A percentile compares a stretch with the other conserved stretches of the same genome.
phyloP scores from a whole-genome alignment of 2,113 vertebrate genomes.

The Neopipo cinnamomea region DNA sequence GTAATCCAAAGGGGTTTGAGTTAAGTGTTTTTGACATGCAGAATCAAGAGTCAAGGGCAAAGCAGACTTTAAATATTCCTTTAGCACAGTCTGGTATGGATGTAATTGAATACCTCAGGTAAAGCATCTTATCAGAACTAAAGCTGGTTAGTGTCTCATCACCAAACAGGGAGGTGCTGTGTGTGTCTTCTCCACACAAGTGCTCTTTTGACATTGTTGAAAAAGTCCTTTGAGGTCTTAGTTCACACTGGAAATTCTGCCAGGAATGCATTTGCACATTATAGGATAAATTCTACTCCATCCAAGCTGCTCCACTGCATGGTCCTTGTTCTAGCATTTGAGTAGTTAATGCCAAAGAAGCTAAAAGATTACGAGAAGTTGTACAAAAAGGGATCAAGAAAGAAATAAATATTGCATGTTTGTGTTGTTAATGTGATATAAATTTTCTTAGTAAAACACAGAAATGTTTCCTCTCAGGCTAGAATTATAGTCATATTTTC shows the following conservation, averaged over 20 bases:
- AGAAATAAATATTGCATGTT: constrained; percentile 14
- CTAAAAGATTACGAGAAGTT: neutral
- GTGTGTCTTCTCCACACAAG: constrained; percentile 29
- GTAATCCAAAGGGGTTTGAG: constrained; percentile 71
- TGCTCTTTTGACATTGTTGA: constrained; percentile 71
- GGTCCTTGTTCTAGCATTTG: neutral
- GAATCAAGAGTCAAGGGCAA: constrained; percentile 78
- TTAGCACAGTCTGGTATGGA: constrained; percentile 52
- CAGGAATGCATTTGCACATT: neutral
- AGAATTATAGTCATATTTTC: constrained; percentile 12
- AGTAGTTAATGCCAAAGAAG: neutral
- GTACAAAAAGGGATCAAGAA: neutral
- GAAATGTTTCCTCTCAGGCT: constrained; percentile 16
- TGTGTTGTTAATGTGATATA: constrained; percentile 28
- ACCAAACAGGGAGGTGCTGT: constrained; percentile 41
- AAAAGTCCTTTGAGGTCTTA: constrained; percentile 45
- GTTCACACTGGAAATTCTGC: constrained; percentile 7
- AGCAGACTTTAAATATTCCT: constrained; percentile 75
- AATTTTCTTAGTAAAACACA: constrained; percentile 29
- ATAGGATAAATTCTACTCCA: neutral
- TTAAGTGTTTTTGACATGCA: constrained; percentile 79
- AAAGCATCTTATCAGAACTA: constrained; percentile 71
- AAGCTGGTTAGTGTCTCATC: constrained; percentile 67
- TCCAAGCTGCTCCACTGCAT: neutral
- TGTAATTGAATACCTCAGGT: constrained; percentile 76